These are phyloP conservation scores for Chelmon rostratus DNA, from an alignment of 2,797 vertebrate species.

Conservation along the genomic window DNA sequence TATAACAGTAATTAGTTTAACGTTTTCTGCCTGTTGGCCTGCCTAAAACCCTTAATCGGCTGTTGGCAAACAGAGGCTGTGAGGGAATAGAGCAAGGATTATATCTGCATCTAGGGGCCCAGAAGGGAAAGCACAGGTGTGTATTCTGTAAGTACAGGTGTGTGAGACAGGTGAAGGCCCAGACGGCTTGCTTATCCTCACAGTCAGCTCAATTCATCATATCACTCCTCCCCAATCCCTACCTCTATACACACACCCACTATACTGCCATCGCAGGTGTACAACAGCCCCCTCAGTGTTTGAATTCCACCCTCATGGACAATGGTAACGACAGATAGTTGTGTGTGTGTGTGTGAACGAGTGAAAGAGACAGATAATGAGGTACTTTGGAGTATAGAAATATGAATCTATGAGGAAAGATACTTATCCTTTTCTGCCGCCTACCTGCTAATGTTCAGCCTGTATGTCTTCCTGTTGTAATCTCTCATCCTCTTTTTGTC, in stretches of 20 bases:
- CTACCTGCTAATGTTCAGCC: conserved; percentile 42
- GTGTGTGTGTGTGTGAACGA: background rate
- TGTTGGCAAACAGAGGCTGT: conserved; percentile 60
- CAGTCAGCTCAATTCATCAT: conserved; percentile 69
- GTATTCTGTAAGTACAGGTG: conserved; percentile 79
- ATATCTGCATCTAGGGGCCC: conserved; percentile 50
- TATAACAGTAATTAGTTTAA: conserved; percentile 58
- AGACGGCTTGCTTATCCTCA: conserved; percentile 42
- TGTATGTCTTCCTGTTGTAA: conserved; percentile 24
- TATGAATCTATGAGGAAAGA: conserved; percentile 32
- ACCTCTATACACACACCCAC: conserved; percentile 26
- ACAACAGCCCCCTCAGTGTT: conserved; percentile 63
- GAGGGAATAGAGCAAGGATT: conserved; percentile 52
- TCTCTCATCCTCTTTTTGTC: conserved; percentile 36
- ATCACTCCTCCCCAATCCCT: conserved; percentile 51
- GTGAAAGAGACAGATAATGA: too few species aligned
- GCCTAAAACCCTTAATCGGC: conserved; percentile 46
- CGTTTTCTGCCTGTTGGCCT: conserved; percentile 38
- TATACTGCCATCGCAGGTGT: conserved; percentile 70
- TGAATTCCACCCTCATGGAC: conserved; percentile 76
- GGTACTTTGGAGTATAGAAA: conserved; percentile 16
- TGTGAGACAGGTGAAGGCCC: conserved; percentile 77
- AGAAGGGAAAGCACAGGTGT: conserved; percentile 73
- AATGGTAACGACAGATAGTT: conserved; percentile 19
- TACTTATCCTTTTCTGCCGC: conserved; percentile 14